Base-by-base conservation (phyloP, 2,888 invertebrate species). In the Emmelina monodactyla region DNA sequence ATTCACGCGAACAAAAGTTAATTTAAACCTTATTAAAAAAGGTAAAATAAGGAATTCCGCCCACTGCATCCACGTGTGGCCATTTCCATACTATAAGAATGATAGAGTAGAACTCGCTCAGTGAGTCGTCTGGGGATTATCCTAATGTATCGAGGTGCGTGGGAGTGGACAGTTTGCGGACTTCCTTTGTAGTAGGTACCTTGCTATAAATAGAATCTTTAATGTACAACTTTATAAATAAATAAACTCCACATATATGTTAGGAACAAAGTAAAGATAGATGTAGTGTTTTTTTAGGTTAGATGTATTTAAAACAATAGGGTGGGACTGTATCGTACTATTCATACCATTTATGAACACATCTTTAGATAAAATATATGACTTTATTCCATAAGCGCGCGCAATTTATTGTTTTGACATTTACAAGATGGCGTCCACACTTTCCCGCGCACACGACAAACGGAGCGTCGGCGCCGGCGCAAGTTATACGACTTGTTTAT, bases 391-490 rank as follows among this genome's bases (percentile, higher is more conserved):
- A n/a, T 25, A 25, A 25, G 25, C 25, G 11, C 25, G 11, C 11
- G 25, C 25, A 48, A 57, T 57, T 57, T 58, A 58, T 59, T 41
- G 49, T 50, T 43, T 42, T 44, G 50, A 53, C 60, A 55, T 57
- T 64, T 53, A 55, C 62, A 65, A 61, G 40, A 62, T 58, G 56
- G 56, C 53, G 42, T 45, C 45, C 52, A 54, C 55, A 58, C 55
- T 60, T 53, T 58, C 43, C 45, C 44, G 43, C 39, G 47, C 53
- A 46, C 40, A 41, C 54, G 55, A 62, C 58, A 57, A 55, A 55
- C 51, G 58, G 41, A 51, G 58, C 48, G 43, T 37, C 41, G 51
- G 52, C 53, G 55, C 51, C 43, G 37, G 53, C 53, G 54, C 53
- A 29, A 12, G 4, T 29, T 11, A 29, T 32, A 31, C 37, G 38